phyloP scores from a whole-genome alignment of 2,113 vertebrate species.

The Monopterus albus region DNA sequence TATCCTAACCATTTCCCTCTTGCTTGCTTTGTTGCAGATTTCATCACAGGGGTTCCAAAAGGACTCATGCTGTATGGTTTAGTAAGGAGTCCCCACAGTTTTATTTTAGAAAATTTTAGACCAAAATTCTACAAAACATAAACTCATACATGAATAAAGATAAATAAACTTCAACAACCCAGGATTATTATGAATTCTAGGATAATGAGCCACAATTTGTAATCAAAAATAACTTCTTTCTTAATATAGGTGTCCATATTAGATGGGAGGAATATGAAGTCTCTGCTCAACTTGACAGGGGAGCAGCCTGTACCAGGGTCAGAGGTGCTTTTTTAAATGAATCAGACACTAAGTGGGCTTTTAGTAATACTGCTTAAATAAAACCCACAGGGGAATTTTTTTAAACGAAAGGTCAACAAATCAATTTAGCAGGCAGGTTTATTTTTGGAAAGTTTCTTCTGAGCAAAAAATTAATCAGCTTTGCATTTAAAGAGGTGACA shows the following conservation, averaged over 20 bases:
- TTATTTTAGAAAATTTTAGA: slow-evolving; percentile 8
- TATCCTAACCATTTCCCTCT: background rate
- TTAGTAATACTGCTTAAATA: slow-evolving; percentile 3
- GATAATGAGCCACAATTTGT: background rate
- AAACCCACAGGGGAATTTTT: no score
- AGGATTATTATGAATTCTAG: background rate
- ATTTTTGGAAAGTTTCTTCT: no score
- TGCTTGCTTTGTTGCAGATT: slow-evolving; percentile 81
- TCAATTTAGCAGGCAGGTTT: no score
- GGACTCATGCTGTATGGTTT: slow-evolving; percentile 90
- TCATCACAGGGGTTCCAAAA: slow-evolving; percentile 91
- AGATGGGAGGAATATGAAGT: slow-evolving; percentile 84
- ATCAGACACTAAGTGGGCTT: background rate
- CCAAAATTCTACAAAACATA: background rate
- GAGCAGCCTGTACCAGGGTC: slow-evolving; percentile 79
- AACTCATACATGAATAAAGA: background rate
- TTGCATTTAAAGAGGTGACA: no score
- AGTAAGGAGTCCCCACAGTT: slow-evolving; percentile 81
- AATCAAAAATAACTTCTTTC: background rate
- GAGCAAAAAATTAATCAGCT: no score
- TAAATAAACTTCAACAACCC: background rate
- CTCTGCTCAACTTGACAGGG: slow-evolving; percentile 88
- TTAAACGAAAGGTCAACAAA: no score
- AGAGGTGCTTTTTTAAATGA: slow-evolving; percentile 36
- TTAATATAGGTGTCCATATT: slow-evolving; percentile 87